Base-by-base conservation (phyloP, 2,888 invertebrate genomes). In the Epirrita christyi region DNA sequence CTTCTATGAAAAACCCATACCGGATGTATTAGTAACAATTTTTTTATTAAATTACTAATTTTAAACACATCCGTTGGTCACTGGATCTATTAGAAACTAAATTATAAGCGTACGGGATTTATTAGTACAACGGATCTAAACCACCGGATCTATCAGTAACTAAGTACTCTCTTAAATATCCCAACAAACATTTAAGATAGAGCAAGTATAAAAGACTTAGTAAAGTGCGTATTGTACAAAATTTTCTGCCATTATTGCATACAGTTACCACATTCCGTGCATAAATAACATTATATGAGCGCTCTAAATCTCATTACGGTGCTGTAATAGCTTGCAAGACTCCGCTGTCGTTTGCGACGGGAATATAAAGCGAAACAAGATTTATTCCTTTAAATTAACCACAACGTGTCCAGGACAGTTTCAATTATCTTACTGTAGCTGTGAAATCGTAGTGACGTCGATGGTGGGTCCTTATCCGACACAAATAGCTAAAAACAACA, bases 201-300 rank as follows among this genome's bases (percentile, higher is more conserved):
- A 11, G 11, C 36, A 10, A 32, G 32, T 10, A 7, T 32, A 32
- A 36, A 11, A n/a, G 4, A n/a, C 2, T 21, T 21, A 36, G 36
- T 36, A n/a, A 11, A 11, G 6, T 36, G 6, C 13, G 38, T 38
- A 27, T 41, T 55, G 63, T 52, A 56, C 52, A 59, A 55, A 55
- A 64, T 67, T 68, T 63, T 62, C 64, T 65, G 14, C 40, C 21
- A n/a, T 64, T 59, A 62, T 67, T 64, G 66, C 61, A 69, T 67
- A 71, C 68, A 72, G 71, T 74, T 78, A 73, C 78, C 80, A 78
- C 80, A 79, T 80, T 80, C 77, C 76, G 73, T 77, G 81, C 85
- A 87, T 88, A 88, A 88, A 88, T 89, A 88, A 88, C 88, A 83
- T 87, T 85, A 85, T 88, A 88, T 89, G 85, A 88, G 80, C 85